Conservation (phyloP, 2,888 invertebrate species). For the Galerucella calmariensis region DNA sequence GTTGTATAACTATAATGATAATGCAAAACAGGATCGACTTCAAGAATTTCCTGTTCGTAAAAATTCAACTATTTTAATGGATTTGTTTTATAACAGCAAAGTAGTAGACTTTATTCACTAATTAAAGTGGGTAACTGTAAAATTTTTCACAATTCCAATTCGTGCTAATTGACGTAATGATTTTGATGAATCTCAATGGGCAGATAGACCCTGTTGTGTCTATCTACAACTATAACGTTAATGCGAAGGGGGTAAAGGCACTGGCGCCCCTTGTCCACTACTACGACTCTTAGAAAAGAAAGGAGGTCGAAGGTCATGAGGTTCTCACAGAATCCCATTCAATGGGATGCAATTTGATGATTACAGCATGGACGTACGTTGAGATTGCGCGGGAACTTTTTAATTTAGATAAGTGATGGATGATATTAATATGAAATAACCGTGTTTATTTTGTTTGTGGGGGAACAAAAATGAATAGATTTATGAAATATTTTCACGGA, state of each 20-base stretch:
- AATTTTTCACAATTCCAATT: no score
- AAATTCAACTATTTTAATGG: no score
- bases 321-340: conserved; percentile 53
- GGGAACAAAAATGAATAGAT: background rate
- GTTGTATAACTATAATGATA: conserved; percentile 14
- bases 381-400: conserved; percentile 35
- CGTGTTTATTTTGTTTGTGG: no score
- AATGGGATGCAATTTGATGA: conserved; percentile 29
- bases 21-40: background rate
- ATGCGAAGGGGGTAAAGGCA: conserved; percentile 32
- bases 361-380: conserved; percentile 38
- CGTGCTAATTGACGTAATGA: no score
- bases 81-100: no score
- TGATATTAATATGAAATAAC: background rate
- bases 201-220: conserved; percentile 19
- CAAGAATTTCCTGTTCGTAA: no score
- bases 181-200: background rate
- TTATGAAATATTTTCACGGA: background rate
- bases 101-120: no score
- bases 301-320: conserved; percentile 49
- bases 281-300: conserved; percentile 35
- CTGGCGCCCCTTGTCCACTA: conserved; percentile 39
- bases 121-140: no score
- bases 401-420: conserved; percentile 2
- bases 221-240: conserved; percentile 31